Base-by-base conservation (phyloP, 2,797 vertebrate genomes). In the Cyprinella venusta region DNA sequence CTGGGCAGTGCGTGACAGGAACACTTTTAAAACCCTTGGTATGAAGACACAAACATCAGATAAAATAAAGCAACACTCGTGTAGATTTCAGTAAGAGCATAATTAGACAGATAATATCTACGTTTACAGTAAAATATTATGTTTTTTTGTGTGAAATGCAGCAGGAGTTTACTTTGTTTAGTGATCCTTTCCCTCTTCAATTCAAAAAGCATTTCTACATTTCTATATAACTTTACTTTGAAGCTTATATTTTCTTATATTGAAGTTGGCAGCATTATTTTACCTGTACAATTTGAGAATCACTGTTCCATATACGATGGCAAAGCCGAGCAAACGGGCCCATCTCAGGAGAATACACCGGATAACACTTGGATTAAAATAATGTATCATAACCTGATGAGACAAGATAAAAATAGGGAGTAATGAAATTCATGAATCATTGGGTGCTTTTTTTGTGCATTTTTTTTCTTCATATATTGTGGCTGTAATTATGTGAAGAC, bases 211-310 rank as follows among this genome's bases (percentile, higher is more conserved):
- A 72, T n/a, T n/a, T n/a, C n/a, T n/a, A 12, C 12, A 5, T 50
- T 18, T 72, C 8, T 6, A 50, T 33, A 9, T 33, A 52, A 2
- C 0, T 9, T 52, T 18, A 26, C 16, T 50, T 30, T 59, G 1
- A 54, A 56, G 70, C 16, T 40, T 45, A 52, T 5, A 52, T 2
- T 63, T 82, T 50, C 13, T 61, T 75, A 16, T 30, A 8, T 16
- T 61, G 52, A 48, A 40, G 38, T 7, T 45, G 42, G 24, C 42
- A 54, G 56, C 15, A 50, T 38, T 63, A 77, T 79, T 89, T 76
- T 97, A 99, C 98, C 98, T 99, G 96, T 98, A 98, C 59, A 99
- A 94, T 88, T 99, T 99, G 87, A 99, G 96, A 84, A 97, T 95
- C 91, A 98, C 89, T 38, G 97, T 99, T 92, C 98, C 98, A 84